Base-by-base conservation (phyloP, 1,140 invertebrate species). In the Stenopsyche tienmushanensis region DNA sequence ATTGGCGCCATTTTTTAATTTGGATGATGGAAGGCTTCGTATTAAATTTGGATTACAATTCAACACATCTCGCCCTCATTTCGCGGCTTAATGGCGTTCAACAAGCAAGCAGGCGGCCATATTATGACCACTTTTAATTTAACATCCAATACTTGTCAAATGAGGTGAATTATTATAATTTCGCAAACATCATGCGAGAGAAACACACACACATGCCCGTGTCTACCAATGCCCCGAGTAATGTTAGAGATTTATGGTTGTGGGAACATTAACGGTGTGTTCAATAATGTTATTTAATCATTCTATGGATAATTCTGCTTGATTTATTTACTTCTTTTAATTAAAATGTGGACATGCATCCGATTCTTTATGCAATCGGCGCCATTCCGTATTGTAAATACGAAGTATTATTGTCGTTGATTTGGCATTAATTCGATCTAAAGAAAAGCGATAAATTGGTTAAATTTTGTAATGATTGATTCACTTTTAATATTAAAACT, bases 161-260 rank as follows among this genome's bases (percentile, higher is more conserved):
- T 26, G 21, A 53, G 34, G 54, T 57, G 54, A 42, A 57, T 57
- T 57, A 57, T 57, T 57, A 20, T 57, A 42, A 42, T 57, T 57
- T 57, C n/a, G 50, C 50, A 26, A 53, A 53, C 50, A 24, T 15
- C 7, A 41, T 50, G n/a, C n/a, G n/a, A 50, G 7, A 53, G 50
- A 29, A 53, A 24, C 25, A 57, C 26, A 23, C 54, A 17, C 39
- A 34, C 54, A 41, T 13, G 29, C 29, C 29, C 29, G 29, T 34
- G 29, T 34, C 44, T 47, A 47, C 18, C 17, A 13, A 15, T 20
- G 44, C 18, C 10, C 10, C 44, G 44, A 47, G 44, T 60, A 60
- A 60, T 42, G 39, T 34, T n/a, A n/a, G 24, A 60, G 57, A 60
- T 60, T 60, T 60, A 60, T 44, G 57, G 25, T 44, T 47, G 57